phyloP scores from a whole-genome alignment of 2,888 invertebrate species.

The Linnaemya vulpina region DNA sequence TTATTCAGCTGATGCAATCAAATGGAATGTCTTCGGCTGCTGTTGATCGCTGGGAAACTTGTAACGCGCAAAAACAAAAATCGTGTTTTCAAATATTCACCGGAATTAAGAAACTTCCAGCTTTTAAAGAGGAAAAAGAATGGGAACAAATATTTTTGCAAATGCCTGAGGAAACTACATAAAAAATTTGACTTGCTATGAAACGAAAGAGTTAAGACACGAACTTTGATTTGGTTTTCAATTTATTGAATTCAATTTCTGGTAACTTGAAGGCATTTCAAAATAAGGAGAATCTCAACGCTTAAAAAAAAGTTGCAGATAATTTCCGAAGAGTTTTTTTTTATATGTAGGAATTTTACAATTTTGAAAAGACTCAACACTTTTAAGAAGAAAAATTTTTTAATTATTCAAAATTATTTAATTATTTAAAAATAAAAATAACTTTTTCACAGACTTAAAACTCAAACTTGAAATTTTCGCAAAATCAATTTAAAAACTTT shows the following conservation, averaged over 20 bases:
- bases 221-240: background rate
- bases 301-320: no score
- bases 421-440: no score
- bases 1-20: conserved; percentile 53
- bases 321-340: no score
- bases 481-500: no score
- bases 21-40: conserved; percentile 51
- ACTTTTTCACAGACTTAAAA: no score
- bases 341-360: no score
- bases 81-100: conserved; percentile 52
- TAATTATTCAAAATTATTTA: no score
- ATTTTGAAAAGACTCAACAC: no score
- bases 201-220: conserved; percentile 10
- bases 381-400: no score
- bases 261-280: no score
- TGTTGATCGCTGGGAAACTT: background rate
- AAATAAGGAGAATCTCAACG: background rate
- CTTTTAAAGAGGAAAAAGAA: conserved; percentile 8
- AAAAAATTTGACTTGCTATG: no score
- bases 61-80: background rate
- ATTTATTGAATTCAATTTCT: background rate
- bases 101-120: conserved; percentile 48
- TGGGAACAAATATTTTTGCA: background rate
- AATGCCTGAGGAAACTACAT: background rate
- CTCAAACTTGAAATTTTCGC: no score